Conservation (phyloP, 2,888 invertebrate species). For the Molorchus minor region DNA sequence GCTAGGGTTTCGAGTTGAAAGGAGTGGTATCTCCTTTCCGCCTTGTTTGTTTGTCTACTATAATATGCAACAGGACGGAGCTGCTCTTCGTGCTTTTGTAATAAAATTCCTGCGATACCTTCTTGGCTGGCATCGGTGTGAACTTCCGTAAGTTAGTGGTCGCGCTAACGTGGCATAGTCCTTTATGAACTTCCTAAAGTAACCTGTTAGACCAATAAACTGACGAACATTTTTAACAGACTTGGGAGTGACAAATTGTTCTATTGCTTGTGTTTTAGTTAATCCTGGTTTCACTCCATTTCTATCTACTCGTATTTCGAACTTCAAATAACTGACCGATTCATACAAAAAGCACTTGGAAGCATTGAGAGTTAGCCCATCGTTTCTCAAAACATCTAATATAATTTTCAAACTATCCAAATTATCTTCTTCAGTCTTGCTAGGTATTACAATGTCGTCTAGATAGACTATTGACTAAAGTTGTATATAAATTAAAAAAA, state of each 20-base stretch:
- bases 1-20: constrained; percentile 56
- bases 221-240: background rate
- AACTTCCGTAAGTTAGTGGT: constrained; percentile 48
- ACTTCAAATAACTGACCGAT: background rate
- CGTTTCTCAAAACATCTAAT: background rate
- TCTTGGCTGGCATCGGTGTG: constrained; percentile 47
- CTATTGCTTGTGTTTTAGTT: background rate
- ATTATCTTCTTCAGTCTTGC: background rate
- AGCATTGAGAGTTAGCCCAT: background rate
- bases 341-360: background rate
- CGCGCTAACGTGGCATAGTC: constrained; percentile 38
- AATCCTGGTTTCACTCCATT: background rate
- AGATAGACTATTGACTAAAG: too few relatives aligned
- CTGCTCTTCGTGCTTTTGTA: constrained; percentile 43
- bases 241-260: background rate
- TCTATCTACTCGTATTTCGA: background rate
- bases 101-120: constrained; percentile 47
- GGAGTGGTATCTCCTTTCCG: constrained; percentile 52
- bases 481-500: too few relatives aligned
- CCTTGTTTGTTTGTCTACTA: constrained; percentile 49
- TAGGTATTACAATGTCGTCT: constrained; percentile 5
- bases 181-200: constrained; percentile 47
- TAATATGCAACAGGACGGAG: constrained; percentile 49
- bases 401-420: background rate
- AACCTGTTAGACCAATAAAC: constrained; percentile 44